phyloP scores from a whole-genome alignment of 1,140 invertebrate species.

The Diorhabda elongata region DNA sequence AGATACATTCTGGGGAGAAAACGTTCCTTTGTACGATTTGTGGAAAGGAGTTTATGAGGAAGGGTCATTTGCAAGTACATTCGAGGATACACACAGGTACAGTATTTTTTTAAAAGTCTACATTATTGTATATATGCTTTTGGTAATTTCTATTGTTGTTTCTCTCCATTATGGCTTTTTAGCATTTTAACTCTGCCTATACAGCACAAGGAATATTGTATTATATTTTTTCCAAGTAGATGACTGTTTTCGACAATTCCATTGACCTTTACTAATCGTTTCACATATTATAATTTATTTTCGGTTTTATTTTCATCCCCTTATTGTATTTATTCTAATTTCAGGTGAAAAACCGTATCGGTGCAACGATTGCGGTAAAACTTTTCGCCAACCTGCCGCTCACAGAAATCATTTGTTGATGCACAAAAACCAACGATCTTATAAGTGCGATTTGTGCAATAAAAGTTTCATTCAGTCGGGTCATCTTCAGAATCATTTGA shows the following conservation, averaged over 20 bases:
- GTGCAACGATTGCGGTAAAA: conserved; percentile 13
- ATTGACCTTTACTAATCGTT: too few species aligned
- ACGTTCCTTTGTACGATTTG: conserved; percentile 14
- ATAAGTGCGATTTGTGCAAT: conserved; percentile 12
- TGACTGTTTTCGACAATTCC: too few species aligned
- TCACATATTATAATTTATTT: too few species aligned
- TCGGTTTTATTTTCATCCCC: too few species aligned
- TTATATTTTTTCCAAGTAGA: too few species aligned
- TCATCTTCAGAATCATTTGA: conserved; percentile 54
- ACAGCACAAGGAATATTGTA: too few species aligned
- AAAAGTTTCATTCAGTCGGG: conserved; percentile 5
- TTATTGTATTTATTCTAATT: neutral
- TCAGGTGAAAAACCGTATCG: conserved; percentile 15
- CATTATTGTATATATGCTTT: too few species aligned
- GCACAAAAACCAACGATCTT: conserved; percentile 13
- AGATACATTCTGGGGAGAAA: conserved; percentile 17
- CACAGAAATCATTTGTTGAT: conserved; percentile 14
- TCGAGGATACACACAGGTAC: conserved; percentile 12
- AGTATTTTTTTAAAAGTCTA: neutral
- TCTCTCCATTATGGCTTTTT: too few species aligned
- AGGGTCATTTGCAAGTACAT: conserved; percentile 17
- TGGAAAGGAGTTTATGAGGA: conserved; percentile 13
- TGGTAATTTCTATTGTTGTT: too few species aligned
- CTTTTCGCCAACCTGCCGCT: conserved; percentile 9
- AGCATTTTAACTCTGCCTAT: too few species aligned